These are phyloP conservation scores for Aldabrachelys gigantea DNA, from an alignment of 2,113 vertebrate species.

Conservation along the genomic window DNA sequence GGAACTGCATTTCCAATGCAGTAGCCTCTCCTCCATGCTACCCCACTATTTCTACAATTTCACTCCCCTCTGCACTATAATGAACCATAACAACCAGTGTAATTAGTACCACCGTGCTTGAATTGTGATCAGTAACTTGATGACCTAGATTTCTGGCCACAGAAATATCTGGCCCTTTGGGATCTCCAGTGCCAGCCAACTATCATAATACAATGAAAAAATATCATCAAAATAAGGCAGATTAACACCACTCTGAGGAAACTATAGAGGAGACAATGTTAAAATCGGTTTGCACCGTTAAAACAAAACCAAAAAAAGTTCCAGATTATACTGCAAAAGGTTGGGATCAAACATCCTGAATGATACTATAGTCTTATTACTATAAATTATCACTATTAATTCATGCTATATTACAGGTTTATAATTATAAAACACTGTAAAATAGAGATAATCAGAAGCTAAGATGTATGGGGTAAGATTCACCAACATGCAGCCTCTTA, in stretches of 20 bases:
- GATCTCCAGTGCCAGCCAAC: slow-evolving; percentile 29
- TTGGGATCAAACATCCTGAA: background rate
- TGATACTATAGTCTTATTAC: background rate
- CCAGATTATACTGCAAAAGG: background rate
- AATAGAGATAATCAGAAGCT: background rate
- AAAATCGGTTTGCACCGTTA: background rate
- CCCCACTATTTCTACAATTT: background rate
- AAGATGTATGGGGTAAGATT: background rate
- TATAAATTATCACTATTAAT: background rate
- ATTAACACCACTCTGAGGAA: background rate
- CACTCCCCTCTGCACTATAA: background rate
- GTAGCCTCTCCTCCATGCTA: background rate
- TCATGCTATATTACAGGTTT: background rate
- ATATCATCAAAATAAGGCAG: background rate
- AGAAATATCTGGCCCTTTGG: slow-evolving; percentile 25
- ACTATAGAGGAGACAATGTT: background rate
- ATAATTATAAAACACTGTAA: background rate
- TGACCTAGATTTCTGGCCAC: background rate
- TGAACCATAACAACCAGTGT: background rate
- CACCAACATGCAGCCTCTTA: background rate
- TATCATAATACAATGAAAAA: background rate
- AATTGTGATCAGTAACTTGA: background rate
- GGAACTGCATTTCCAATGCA: background rate
- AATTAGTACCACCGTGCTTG: background rate
- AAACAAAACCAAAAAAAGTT: background rate